A percentile compares a stretch with the other conserved stretches of the same genome.
These are phyloP conservation scores for Crambe crambe DNA, from an alignment of 37 sponge, comb jelly and placozoan genomes.

Conservation along the genomic window DNA sequence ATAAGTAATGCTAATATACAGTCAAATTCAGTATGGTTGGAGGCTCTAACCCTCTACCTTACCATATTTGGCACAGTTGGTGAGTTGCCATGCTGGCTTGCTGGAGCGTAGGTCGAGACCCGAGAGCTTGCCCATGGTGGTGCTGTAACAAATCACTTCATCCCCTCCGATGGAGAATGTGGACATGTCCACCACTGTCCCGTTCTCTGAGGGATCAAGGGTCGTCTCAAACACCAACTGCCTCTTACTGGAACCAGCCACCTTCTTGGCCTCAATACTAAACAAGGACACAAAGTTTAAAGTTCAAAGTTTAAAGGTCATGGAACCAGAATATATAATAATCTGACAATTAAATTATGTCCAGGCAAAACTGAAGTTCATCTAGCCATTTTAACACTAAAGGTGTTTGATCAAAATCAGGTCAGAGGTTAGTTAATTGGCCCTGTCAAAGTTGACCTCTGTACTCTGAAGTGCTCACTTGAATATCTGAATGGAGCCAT, in stretches of 20 bases:
- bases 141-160: constrained; percentile 63
- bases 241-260: not conserved
- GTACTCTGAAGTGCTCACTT: too few species aligned
- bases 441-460: too few species aligned
- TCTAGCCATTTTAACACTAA: too few species aligned
- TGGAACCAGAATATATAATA: too few species aligned
- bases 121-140: constrained; percentile 65
- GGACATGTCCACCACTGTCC: constrained; percentile 70
- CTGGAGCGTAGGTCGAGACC: constrained; percentile 72
- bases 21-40: too few species aligned
- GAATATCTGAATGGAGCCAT: constrained; percentile 48
- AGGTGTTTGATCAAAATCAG: too few species aligned
- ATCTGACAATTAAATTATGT: too few species aligned
- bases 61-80: constrained; percentile 67
- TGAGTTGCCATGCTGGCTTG: constrained; percentile 62
- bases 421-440: too few species aligned
- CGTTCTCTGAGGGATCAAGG: constrained; percentile 38
- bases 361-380: too few species aligned
- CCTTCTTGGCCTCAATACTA: constrained; percentile 30
- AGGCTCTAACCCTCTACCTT: not conserved
- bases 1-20: too few species aligned
- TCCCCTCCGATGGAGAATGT: constrained; percentile 46
- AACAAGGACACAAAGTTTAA: not conserved
- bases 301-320: too few species aligned
- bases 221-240: constrained; percentile 23